These are phyloP conservation scores for Anastrepha ludens DNA, from an alignment of 1,140 invertebrate genomes.

Conservation along the genomic window DNA sequence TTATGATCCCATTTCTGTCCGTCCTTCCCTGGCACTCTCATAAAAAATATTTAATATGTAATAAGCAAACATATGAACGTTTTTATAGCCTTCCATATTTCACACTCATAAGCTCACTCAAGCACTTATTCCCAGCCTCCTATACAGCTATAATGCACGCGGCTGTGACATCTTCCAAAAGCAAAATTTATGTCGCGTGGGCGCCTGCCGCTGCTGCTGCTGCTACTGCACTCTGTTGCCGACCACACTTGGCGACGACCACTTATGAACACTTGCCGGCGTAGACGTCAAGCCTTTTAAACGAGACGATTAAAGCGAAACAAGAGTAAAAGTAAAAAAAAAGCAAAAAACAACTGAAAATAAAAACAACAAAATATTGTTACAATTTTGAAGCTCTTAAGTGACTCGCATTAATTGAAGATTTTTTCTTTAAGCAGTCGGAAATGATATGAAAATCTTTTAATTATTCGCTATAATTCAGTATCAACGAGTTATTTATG, in stretches of 20 bases:
- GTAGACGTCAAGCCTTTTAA: not conserved
- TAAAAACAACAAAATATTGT: not conserved
- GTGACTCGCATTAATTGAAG: constrained; percentile 34
- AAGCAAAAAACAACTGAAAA: not conserved
- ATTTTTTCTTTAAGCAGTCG: constrained; percentile 21
- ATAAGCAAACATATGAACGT: constrained; percentile 15
- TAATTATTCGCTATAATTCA: constrained; percentile 52
- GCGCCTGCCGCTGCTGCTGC: not conserved
- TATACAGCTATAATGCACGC: not conserved
- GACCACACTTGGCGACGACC: constrained; percentile 5
- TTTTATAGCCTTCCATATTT: constrained; percentile 10
- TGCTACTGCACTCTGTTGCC: constrained; percentile 3
- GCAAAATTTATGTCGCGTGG: constrained; percentile 23
- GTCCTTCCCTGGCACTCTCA: not conserved
- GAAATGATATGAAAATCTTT: constrained; percentile 28
- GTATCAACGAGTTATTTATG: constrained; percentile 31
- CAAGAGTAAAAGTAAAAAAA: not conserved
- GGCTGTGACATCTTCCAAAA: constrained; percentile 31
- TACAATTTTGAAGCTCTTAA: constrained; percentile 16
- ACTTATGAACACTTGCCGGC: not conserved
- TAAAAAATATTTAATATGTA: constrained; percentile 23
- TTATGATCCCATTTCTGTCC: not conserved
- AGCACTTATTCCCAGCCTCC: constrained; percentile 3
- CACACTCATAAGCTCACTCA: not conserved
- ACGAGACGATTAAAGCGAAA: constrained; percentile 13